Percentiles rank a stretch among this genome's conserved stretches.
These are phyloP conservation scores for Cylas formicarius DNA, from an alignment of 1,140 invertebrate species.

Conservation along the genomic window DNA sequence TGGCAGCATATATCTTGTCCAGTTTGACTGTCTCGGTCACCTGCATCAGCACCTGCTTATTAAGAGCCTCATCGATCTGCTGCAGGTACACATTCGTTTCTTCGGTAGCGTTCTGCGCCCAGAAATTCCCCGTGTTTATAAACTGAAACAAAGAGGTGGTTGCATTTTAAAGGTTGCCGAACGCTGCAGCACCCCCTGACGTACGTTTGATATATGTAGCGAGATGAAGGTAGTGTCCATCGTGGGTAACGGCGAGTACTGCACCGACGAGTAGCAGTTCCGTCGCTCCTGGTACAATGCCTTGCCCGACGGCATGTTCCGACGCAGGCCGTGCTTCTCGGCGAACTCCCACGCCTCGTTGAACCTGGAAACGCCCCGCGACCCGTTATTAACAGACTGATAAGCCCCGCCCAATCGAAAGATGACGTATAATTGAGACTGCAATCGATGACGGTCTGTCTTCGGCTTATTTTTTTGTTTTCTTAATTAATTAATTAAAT, in stretches of 20 bases:
- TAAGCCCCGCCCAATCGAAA: too few species aligned
- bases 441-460: too few species aligned
- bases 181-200: too few species aligned
- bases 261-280: slow-evolving; percentile 23
- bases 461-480: too few species aligned
- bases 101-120: slow-evolving; percentile 48
- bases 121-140: slow-evolving; percentile 54
- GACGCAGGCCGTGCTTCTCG: slow-evolving; percentile 22
- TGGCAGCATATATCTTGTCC: slow-evolving; percentile 39
- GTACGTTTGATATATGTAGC: slow-evolving; percentile 25
- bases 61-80: slow-evolving; percentile 32
- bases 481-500: too few species aligned
- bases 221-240: slow-evolving; percentile 23
- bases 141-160: slow-evolving; percentile 41
- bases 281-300: neutral
- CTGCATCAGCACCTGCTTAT: slow-evolving; percentile 19
- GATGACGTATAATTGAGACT: too few species aligned
- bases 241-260: slow-evolving; percentile 24
- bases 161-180: neutral
- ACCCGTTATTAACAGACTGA: too few species aligned
- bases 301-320: neutral
- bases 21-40: slow-evolving; percentile 16
- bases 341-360: slow-evolving; percentile 31
- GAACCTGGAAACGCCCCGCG: slow-evolving; percentile 15
- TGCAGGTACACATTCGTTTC: slow-evolving; percentile 27